Evolutionary conservation across 2,888 invertebrate genomes (phyloP), one percentile per base, ranked within the genome.

Genomic region (Thecocarcelia acutangulata): DNA sequence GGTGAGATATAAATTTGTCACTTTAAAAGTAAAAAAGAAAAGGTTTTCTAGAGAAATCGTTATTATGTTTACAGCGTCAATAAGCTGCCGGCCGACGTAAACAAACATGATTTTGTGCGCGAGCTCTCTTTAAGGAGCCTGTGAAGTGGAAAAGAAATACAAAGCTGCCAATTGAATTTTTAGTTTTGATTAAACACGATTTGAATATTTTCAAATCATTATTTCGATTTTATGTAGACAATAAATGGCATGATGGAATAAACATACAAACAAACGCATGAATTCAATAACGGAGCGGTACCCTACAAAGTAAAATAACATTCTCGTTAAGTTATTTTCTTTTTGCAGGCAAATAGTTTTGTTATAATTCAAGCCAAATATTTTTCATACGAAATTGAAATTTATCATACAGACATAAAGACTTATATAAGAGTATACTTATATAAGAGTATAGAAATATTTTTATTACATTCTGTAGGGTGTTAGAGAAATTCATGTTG

Each of bases 1-100:
- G 74, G 74, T 75, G 21, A 75, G 78, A 82, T 82, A 82, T 82
- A 82, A 82, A 82, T 82, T 82, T 82, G 82, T 78, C 82, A 78
- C 66, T 70, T 78, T 24, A 54, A 56, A 73, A 59, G 21, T 58
- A 61, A 42, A 73, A 40, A 54, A 33, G 19, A 66, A 63, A 81
- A 78, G 64, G 66, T 66, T 75, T 82, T 78, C 82, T 24, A 44
- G 15, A 37, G 78, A 82, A 82, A 75, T 78, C 82, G 74, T 82
- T 78, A n/a, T n/a, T n/a, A 82, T 74, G 70, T 74, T 74, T 74
- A 78, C 70, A 78, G 76, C 76, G 76, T 66, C 66, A 76, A 37
- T 56, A 73, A 52, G 59, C 52, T 54, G 64, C 81, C 77, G 64
- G 64, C 0, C 40, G 33, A 42, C 46, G 44, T 37, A 63, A 52